Evolutionary conservation across 1,140 invertebrate species (phyloP).

Genomic region (Globodera rostochiensis): DNA sequence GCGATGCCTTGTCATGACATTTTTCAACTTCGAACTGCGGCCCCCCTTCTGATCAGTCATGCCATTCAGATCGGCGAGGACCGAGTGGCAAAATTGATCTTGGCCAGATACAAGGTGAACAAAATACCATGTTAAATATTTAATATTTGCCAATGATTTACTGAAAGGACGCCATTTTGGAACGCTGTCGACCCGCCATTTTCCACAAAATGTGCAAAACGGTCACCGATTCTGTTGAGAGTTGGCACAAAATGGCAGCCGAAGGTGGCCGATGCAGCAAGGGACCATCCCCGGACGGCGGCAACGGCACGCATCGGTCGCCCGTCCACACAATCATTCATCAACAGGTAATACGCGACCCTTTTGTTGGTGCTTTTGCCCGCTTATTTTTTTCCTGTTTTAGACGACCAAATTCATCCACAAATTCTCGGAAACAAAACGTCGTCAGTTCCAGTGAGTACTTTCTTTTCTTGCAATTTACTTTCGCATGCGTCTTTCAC

Average conservation of each 20-base stretch:
- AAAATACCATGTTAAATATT: constrained; percentile 18
- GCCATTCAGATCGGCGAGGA: constrained; percentile 42
- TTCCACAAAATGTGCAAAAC: constrained; percentile 34
- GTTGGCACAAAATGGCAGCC: constrained; percentile 32
- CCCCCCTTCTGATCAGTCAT: constrained; percentile 40
- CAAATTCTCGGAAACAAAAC: constrained; percentile 84
- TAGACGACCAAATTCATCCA: constrained; percentile 75
- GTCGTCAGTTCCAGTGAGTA: constrained; percentile 76
- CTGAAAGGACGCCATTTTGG: constrained; percentile 35
- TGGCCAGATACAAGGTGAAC: constrained; percentile 45
- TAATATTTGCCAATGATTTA: constrained; percentile 4
- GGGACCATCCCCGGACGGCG: not conserved
- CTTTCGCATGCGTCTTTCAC: not conserved
- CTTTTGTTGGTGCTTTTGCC: not conserved
- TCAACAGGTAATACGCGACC: constrained; percentile 22
- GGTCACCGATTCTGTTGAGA: constrained; percentile 36
- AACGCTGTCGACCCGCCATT: constrained; percentile 39
- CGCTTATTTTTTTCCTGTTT: not conserved
- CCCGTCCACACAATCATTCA: constrained; percentile 48
- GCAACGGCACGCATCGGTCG: constrained; percentile 38
- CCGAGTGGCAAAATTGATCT: constrained; percentile 42
- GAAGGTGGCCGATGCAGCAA: constrained; percentile 4
- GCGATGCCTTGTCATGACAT: constrained; percentile 67
- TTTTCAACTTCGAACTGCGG: constrained; percentile 32
- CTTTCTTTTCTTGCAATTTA: not conserved